A percentile compares a stretch with the other conserved stretches of the same genome.
These are phyloP conservation scores for Drosophila subquinaria DNA, from an alignment of 2,888 invertebrate species.

Conservation along the genomic window DNA sequence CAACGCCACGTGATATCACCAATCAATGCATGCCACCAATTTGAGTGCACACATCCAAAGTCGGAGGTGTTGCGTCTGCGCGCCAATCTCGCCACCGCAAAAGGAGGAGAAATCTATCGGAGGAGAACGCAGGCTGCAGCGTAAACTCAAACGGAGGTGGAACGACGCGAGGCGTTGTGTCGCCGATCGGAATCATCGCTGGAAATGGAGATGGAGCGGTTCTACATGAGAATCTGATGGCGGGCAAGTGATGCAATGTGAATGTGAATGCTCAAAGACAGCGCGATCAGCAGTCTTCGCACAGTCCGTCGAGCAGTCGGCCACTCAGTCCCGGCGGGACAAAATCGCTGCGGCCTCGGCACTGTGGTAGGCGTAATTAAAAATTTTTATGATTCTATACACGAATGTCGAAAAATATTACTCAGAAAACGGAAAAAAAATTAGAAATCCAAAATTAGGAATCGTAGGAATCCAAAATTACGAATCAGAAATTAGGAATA, in stretches of 20 bases:
- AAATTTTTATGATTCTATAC: no score
- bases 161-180: constrained; percentile 96
- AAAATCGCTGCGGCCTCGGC: constrained; percentile 90
- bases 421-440: no score
- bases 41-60: constrained; percentile 97
- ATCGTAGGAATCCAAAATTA: no score
- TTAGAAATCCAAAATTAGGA: no score
- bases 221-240: constrained; percentile 92
- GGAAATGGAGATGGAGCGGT: constrained; percentile 98
- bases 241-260: constrained; percentile 85
- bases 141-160: constrained; percentile 97
- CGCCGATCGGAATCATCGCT: constrained; percentile 99
- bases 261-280: constrained; percentile 89
- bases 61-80: constrained; percentile 95
- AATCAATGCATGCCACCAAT: constrained; percentile 92
- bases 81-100: constrained; percentile 89
- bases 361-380: no score
- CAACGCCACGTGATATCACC: constrained; percentile 95
- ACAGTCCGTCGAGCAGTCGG: constrained; percentile 94
- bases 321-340: constrained; percentile 92
- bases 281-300: constrained; percentile 96
- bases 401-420: no score
- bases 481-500: no score
- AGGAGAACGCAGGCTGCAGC: constrained; percentile 97
- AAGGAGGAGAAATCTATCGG: constrained; percentile 96